Evolutionary conservation across 2,797 vertebrate species (phyloP).

Genomic region (Phalanger gymnotis): DNA sequence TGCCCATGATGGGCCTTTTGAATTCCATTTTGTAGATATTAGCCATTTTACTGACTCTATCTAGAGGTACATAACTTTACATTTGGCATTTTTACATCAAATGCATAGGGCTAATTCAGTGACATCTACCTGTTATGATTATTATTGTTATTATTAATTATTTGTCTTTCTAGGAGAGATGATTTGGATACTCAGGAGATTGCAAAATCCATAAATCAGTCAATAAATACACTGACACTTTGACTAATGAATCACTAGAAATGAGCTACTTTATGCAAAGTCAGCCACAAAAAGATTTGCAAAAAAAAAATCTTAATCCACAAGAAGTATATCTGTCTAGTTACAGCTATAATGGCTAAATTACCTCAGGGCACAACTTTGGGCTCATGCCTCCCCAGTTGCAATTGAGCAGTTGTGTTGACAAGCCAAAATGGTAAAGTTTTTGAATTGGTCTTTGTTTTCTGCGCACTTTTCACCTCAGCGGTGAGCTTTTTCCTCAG

Average conservation of each 20-base stretch:
- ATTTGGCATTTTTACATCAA: neutral
- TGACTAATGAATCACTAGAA: neutral
- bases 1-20: neutral
- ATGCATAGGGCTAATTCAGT: neutral
- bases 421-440: neutral
- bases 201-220: neutral
- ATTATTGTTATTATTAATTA: neutral
- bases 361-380: neutral
- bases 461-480: fast-evolving
- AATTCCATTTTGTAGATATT: neutral
- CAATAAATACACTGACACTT: neutral
- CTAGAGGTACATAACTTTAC: neutral
- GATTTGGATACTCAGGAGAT: neutral
- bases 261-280: slow-evolving; percentile 21
- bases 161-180: neutral
- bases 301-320: slow-evolving; percentile 41
- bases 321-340: neutral
- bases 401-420: slow-evolving; percentile 1
- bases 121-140: neutral
- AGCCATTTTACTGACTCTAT: neutral
- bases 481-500: neutral
- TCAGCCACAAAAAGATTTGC: slow-evolving; percentile 21
- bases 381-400: neutral
- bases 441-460: neutral
- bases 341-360: slow-evolving; percentile 36